phyloP scores from a whole-genome alignment of 2,797 vertebrate genomes.

The Bovichtus diacanthus region DNA sequence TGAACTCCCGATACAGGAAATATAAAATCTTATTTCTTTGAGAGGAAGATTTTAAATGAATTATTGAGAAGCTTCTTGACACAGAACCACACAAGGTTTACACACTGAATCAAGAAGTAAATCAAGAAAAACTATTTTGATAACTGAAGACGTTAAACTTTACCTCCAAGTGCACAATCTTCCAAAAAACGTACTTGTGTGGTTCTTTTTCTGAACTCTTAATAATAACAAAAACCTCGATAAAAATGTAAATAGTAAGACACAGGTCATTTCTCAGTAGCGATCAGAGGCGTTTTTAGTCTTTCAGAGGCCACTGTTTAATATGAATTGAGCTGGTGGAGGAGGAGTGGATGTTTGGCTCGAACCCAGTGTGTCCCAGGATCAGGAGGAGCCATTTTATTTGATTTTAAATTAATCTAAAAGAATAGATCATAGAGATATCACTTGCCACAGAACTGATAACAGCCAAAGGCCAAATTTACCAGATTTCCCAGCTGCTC shows the following conservation, averaged over 20 bases:
- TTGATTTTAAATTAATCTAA: constrained; percentile 20
- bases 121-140: not conserved
- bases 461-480: not conserved
- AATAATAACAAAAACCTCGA: not conserved
- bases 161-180: not conserved
- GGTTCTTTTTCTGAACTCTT: constrained; percentile 29
- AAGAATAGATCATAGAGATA: not conserved
- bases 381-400: not conserved
- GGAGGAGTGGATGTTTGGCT: constrained; percentile 5
- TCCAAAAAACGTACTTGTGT: not conserved
- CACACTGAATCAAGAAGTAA: not conserved
- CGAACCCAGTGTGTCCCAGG: not conserved
- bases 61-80: constrained; percentile 18
- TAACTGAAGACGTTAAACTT: not conserved
- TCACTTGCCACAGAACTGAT: not conserved
- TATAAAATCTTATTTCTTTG: constrained; percentile 47
- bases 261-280: constrained; percentile 35
- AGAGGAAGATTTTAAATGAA: constrained; percentile 22
- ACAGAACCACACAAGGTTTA: constrained; percentile 30
- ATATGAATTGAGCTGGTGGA: not conserved
- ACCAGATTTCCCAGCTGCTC: not conserved
- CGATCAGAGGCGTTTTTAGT: constrained; percentile 25
- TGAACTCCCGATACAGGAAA: not conserved
- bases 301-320: not conserved
- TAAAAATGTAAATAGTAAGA: constrained; percentile 12